Base-by-base conservation (phyloP, 2,888 invertebrate species). In the Scaptodrosophila latifasciaeformis region DNA sequence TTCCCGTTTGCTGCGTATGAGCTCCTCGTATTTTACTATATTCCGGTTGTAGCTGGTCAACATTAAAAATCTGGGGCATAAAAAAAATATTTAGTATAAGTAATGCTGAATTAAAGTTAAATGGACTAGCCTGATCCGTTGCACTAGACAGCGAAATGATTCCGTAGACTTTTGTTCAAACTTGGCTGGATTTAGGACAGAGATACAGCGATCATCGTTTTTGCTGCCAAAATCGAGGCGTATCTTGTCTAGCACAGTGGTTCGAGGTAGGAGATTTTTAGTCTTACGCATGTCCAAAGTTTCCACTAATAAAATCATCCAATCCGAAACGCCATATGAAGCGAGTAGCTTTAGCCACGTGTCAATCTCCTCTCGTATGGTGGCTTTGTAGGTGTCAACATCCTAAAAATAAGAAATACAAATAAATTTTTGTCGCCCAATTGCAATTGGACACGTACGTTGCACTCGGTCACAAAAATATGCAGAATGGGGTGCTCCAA, bases 381-480 rank as follows among this genome's bases (percentile, higher is more conserved):
- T 91, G 45, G 91, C 89, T 87, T 96, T 97, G 84, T 98, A 98
- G 47, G 91, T 89, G 86, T 98, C 98, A 69, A 96, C 89, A 87
- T 98, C 97, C 97, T 97, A 82, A 13, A 37, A 54, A 39, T 4
- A 13, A 6, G 12, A 54, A 46, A 45, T 17, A 48, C 10, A 15
- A 21, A 4, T 21, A n/a, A 9, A 7, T 18, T 2, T 42, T 31
- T 15, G 1, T 2, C 9, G 27, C 2, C 6, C 3, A 2, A 1
- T 37, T 6, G 24, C 0, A 27, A n/a, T n/a, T n/a, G n/a, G n/a
- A n/a, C n/a, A n/a, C n/a, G n/a, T 89, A 97, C 97, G 85, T 91
- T 91, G 89, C 97, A 97, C 85, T 97, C 97, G 17, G 95, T 96
- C 92, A 97, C 96, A 86, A 93, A 98, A 55, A 96, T 93, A 85